A percentile compares a stretch with the other conserved stretches of the same genome.
Evolutionary conservation across 2,888 invertebrate genomes (phyloP).

Genomic region (Stramonita haemastoma): DNA sequence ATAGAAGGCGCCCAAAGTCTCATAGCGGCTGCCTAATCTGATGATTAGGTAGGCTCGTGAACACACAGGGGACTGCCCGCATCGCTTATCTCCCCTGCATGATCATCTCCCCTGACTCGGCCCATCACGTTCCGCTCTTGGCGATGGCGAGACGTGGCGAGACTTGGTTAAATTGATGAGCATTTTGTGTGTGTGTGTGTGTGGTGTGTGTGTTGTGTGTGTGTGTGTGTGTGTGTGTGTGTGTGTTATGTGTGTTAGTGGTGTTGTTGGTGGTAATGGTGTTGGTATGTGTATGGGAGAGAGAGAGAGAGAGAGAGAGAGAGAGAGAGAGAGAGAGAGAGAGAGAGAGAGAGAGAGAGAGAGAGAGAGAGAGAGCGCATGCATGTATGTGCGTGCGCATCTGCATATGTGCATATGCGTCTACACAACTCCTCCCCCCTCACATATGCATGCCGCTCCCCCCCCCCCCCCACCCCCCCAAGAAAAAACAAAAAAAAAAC

Average conservation of each 20-base stretch:
- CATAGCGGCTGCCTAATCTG: not conserved
- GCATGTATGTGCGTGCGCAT: not conserved
- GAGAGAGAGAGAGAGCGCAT: not conserved
- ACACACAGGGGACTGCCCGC: not conserved
- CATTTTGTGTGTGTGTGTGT: too few species aligned
- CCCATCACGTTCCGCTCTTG: slow-evolving; percentile 15
- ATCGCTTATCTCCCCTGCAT: slow-evolving; percentile 7
- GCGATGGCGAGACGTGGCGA: slow-evolving; percentile 4
- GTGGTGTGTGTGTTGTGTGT: not conserved
- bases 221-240: slow-evolving; percentile 1
- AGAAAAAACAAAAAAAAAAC: too few species aligned
- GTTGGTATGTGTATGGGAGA: not conserved
- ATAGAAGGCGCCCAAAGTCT: not conserved
- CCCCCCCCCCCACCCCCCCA: not conserved
- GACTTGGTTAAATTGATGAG: not conserved
- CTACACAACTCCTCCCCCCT: too few species aligned
- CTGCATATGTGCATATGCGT: not conserved
- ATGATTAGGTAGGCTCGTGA: not conserved
- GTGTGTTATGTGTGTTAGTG: not conserved
- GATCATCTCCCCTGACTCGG: not conserved
- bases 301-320: not conserved
- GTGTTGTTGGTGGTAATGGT: too few species aligned
- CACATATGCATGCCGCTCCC: not conserved
- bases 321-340: not conserved
- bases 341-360: not conserved